Evolutionary conservation across 2,888 invertebrate genomes (phyloP).

Genomic region (Metallyticus violacea): DNA sequence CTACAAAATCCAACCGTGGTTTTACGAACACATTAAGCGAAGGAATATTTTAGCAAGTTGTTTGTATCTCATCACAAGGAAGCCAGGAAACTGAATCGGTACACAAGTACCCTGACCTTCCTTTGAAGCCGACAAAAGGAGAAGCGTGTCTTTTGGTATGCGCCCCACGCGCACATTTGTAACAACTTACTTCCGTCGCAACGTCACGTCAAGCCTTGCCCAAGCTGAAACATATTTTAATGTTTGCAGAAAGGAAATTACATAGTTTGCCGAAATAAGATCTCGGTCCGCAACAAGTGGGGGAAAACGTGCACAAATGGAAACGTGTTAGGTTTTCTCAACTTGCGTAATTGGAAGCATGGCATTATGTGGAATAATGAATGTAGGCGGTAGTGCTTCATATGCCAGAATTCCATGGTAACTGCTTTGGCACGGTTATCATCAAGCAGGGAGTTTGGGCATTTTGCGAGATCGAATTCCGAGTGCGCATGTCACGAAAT

Average conservation of each 20-base stretch:
- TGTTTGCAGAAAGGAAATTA: not conserved
- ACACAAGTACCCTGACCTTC: not conserved
- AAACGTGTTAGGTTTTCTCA: not conserved
- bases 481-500: no score
- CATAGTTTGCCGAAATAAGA: not conserved
- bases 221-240: not conserved
- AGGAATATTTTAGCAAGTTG: not conserved
- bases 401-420: not conserved
- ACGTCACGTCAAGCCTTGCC: not conserved
- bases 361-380: not conserved
- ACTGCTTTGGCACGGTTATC: no score
- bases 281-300: not conserved
- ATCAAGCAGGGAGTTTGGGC: no score
- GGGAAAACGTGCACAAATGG: not conserved
- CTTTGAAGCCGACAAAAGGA: not conserved
- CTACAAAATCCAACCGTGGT: no score
- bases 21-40: no score
- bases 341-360: not conserved
- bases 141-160: not conserved
- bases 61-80: not conserved
- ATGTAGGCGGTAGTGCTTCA: not conserved
- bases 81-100: not conserved
- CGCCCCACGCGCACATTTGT: not conserved
- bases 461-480: no score
- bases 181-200: not conserved